These are phyloP conservation scores for Xiphorhynchus elegans DNA, from an alignment of 2,113 vertebrate species.

Conservation along the genomic window DNA sequence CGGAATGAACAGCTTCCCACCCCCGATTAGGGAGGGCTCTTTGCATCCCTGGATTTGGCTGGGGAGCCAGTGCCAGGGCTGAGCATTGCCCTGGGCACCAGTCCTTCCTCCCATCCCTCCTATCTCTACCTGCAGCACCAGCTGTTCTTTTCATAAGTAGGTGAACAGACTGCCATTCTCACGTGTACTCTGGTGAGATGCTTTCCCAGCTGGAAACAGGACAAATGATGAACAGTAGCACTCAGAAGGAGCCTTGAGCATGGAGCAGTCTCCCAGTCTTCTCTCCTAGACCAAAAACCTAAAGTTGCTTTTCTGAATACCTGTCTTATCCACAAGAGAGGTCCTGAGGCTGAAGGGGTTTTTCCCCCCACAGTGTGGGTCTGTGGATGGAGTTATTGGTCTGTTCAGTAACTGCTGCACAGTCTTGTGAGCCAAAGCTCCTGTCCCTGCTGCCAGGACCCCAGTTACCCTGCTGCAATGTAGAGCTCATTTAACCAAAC, in stretches of 20 bases:
- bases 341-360: neutral
- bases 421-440: neutral
- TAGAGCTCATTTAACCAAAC: neutral
- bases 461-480: neutral
- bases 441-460: neutral
- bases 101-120: neutral
- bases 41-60: accelerated
- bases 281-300: neutral
- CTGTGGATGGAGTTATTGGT: neutral
- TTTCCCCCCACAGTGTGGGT: neutral
- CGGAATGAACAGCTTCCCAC: accelerated
- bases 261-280: neutral
- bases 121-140: neutral
- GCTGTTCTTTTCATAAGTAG: accelerated
- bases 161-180: accelerated
- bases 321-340: neutral
- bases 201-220: accelerated
- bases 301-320: neutral
- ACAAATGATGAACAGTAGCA: accelerated
- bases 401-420: neutral
- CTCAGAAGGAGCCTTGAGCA: neutral
- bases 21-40: accelerated
- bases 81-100: neutral
- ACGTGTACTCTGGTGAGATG: accelerated
- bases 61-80: neutral